phyloP scores from a whole-genome alignment of 2,797 vertebrate genomes.

The Sciurus carolinensis region DNA sequence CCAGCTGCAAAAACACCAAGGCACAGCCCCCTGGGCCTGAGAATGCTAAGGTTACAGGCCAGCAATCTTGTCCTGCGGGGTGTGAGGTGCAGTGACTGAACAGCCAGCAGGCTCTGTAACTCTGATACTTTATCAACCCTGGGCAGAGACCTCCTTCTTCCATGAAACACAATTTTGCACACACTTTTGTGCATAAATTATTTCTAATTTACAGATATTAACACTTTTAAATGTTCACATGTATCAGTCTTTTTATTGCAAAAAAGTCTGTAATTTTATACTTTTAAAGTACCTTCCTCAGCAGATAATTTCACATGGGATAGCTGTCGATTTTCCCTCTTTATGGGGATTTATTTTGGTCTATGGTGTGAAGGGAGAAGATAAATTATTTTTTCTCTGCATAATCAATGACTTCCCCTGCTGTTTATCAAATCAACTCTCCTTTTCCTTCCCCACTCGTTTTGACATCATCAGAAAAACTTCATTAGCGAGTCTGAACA shows the following conservation, averaged over 20 bases:
- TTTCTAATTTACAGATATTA: conserved; percentile 22
- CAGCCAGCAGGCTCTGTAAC: not conserved
- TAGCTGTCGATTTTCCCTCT: conserved; percentile 7
- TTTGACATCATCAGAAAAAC: conserved; percentile 48
- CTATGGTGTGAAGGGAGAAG: not conserved
- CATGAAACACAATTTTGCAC: not conserved
- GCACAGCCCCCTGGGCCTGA: not conserved
- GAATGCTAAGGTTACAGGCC: not conserved
- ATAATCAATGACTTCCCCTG: not conserved
- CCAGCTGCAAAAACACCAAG: conserved; percentile 35
- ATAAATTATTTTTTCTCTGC: not conserved
- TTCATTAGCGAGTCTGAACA: not conserved
- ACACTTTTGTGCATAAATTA: not conserved
- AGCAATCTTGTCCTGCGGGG: not conserved
- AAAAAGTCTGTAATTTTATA: not conserved
- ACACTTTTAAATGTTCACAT: conserved; percentile 16
- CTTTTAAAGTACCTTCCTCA: conserved; percentile 1
- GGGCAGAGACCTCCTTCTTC: not conserved
- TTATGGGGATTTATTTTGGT: not conserved
- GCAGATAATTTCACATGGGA: not conserved
- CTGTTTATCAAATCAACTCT: conserved; percentile 33
- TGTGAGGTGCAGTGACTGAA: not conserved
- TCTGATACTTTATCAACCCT: not conserved
- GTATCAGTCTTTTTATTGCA: not conserved
- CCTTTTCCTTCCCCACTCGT: not conserved